phyloP scores from a whole-genome alignment of 2,888 invertebrate species.

The Brachyopa scutellaris region DNA sequence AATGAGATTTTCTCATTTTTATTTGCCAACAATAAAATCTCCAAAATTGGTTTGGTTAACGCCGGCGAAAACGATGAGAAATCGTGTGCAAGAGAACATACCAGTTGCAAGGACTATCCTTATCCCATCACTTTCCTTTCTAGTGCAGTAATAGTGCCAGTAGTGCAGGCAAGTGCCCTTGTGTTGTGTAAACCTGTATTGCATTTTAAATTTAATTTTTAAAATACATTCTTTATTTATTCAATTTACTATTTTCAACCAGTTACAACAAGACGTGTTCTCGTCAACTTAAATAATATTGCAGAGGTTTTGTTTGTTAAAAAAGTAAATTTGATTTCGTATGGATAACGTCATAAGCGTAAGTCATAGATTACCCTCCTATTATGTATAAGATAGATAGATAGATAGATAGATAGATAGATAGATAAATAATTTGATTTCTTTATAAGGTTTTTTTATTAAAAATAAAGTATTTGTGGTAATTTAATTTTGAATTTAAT shows the following conservation, averaged over 20 bases:
- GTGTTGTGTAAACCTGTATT: not conserved
- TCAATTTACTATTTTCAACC: not conserved
- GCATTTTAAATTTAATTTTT: conserved; percentile 15
- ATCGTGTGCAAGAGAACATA: not conserved
- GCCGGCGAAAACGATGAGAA: not conserved
- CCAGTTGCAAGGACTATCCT: not conserved
- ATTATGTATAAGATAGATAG: too few species aligned
- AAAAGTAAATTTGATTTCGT: too few species aligned
- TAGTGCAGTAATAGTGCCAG: not conserved
- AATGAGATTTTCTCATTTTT: not conserved
- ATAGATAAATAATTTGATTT: too few species aligned
- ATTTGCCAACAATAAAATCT: conserved; percentile 4
- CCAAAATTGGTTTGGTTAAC: conserved; percentile 25
- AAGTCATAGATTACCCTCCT: too few species aligned
- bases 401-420: too few species aligned
- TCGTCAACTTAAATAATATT: too few species aligned
- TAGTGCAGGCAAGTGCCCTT: not conserved
- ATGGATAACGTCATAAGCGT: too few species aligned
- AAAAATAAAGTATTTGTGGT: too few species aligned
- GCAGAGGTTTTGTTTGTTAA: too few species aligned
- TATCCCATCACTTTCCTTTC: not conserved
- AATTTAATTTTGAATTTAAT: too few species aligned
- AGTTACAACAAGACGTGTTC: too few species aligned
- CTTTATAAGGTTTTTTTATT: too few species aligned
- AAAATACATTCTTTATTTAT: conserved; percentile 9